These are phyloP conservation scores for Setipinna tenuifilis DNA, from an alignment of 2,797 vertebrate genomes.

Conservation along the genomic window DNA sequence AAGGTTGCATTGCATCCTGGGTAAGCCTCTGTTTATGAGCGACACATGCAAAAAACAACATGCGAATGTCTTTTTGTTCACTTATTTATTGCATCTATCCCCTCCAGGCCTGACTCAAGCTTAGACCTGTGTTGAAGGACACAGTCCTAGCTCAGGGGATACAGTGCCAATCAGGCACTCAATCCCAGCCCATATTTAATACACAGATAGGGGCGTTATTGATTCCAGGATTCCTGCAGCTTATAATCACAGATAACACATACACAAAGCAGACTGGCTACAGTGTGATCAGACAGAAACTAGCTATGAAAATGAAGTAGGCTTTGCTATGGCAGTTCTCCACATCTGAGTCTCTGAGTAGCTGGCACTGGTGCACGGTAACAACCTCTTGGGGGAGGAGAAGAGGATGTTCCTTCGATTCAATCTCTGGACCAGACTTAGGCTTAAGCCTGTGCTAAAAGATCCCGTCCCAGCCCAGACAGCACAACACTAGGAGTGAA, in stretches of 20 bases:
- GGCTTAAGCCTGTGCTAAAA: too few relatives aligned
- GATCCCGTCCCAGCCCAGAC: too few relatives aligned
- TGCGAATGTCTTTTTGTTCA: not conserved
- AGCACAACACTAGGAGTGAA: too few relatives aligned
- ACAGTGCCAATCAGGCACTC: not conserved
- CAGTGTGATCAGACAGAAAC: not conserved
- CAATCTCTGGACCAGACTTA: too few relatives aligned
- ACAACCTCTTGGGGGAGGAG: not conserved
- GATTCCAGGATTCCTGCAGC: too few relatives aligned
- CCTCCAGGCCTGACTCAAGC: not conserved
- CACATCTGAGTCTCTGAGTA: not conserved
- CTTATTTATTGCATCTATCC: not conserved
- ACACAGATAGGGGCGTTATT: too few relatives aligned
- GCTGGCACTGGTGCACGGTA: not conserved
- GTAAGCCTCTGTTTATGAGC: not conserved
- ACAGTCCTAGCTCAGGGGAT: not conserved
- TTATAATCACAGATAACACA: too few relatives aligned
- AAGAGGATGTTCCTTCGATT: too few relatives aligned
- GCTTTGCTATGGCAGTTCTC: not conserved
- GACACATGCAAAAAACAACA: not conserved
- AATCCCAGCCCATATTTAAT: not conserved
- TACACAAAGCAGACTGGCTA: too few relatives aligned
- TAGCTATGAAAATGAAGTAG: not conserved
- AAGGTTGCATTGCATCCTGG: not conserved
- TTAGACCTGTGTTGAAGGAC: not conserved